Evolutionary conservation across 1,140 invertebrate species (phyloP).

Genomic region (Cydia amplana): DNA sequence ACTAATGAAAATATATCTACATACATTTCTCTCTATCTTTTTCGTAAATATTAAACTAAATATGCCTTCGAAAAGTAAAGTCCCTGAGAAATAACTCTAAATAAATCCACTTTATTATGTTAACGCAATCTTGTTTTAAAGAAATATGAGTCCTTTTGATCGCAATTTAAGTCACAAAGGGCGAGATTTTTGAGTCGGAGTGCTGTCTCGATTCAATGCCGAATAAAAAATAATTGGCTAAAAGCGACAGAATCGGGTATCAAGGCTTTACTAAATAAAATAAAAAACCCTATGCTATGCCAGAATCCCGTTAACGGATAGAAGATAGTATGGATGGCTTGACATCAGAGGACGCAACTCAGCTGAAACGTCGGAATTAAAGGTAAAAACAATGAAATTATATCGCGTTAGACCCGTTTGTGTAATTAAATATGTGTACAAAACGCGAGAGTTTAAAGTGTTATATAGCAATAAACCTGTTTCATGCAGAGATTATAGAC

Average conservation of each 20-base stretch:
- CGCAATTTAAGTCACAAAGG: not conserved
- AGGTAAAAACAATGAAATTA: too few relatives aligned
- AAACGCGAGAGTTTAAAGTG: too few relatives aligned
- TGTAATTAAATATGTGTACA: too few relatives aligned
- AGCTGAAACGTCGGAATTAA: too few relatives aligned
- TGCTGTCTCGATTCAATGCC: not conserved
- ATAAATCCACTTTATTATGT: slow-evolving; percentile 1
- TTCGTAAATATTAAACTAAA: not conserved
- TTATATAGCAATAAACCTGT: too few relatives aligned
- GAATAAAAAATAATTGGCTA: not conserved
- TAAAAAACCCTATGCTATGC: too few relatives aligned
- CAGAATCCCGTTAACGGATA: too few relatives aligned
- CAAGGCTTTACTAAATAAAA: too few relatives aligned
- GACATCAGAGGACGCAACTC: too few relatives aligned
- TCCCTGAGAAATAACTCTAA: not conserved
- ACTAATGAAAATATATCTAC: not conserved
- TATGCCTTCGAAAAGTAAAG: not conserved
- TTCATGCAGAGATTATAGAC: too few relatives aligned
- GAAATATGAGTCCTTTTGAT: slow-evolving; percentile 4
- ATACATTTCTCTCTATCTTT: not conserved
- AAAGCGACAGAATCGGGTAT: not conserved
- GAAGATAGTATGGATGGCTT: too few relatives aligned
- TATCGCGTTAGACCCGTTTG: too few relatives aligned
- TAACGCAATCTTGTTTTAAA: slow-evolving; percentile 1
- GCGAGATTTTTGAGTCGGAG: not conserved